Percentiles rank a stretch among this genome's conserved stretches.
Conservation (phyloP, 2,797 vertebrate genomes). For the Pipistrellus kuhlii region DNA sequence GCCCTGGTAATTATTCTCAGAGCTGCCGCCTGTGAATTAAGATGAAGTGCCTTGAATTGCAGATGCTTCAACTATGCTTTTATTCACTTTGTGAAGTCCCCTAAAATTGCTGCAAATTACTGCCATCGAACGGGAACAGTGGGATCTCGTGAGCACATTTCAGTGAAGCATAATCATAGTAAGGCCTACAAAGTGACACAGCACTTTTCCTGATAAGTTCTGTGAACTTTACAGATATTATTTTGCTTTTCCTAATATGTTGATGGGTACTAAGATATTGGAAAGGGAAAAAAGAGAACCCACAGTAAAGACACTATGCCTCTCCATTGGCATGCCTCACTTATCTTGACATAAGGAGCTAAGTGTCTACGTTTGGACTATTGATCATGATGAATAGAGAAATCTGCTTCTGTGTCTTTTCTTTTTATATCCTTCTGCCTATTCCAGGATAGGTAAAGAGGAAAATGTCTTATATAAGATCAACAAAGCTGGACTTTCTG, state of each 20-base stretch:
- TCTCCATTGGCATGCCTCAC: neutral
- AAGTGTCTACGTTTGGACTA: neutral
- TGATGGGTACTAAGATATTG: neutral
- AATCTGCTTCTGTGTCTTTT: constrained; percentile 16
- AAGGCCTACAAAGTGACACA: neutral
- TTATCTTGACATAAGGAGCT: constrained; percentile 9
- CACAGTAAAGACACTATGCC: neutral
- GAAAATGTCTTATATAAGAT: neutral
- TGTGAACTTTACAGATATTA: neutral
- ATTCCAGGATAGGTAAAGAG: neutral
- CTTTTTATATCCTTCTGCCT: neutral
- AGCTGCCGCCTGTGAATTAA: constrained; percentile 57
- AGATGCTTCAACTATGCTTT: constrained; percentile 21
- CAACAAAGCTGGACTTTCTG: neutral
- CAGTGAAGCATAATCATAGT: neutral
- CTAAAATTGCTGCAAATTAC: neutral
- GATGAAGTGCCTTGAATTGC: constrained; percentile 24
- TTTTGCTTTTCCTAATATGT: neutral
- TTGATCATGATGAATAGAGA: constrained; percentile 12
- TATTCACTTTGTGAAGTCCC: constrained; percentile 59
- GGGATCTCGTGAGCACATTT: neutral
- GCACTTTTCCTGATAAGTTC: neutral
- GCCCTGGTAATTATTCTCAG: constrained; percentile 46
- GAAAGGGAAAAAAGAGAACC: neutral
- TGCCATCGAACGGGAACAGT: constrained; percentile 24